Base-by-base conservation (phyloP, 2,113 vertebrate species). In the Pelvicachromis taeniatus region DNA sequence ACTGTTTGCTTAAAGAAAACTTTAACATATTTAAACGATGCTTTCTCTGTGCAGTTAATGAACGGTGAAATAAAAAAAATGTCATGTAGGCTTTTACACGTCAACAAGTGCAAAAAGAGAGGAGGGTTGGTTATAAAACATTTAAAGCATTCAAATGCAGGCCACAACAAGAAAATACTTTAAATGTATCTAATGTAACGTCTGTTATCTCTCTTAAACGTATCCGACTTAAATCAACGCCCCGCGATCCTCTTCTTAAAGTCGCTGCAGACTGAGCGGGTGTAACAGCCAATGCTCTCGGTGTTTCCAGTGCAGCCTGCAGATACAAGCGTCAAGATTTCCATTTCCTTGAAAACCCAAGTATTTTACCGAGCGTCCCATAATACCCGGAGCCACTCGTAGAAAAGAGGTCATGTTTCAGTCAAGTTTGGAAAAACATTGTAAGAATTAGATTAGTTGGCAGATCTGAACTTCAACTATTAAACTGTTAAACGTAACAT, bases 301-400 rank as follows among this genome's bases (percentile, higher is more conserved):
- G 40, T 29, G 14, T 19, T 73, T 73, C 68, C 68, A 48, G 12
- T 31, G 42, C 10, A 73, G 68, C 16, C 16, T 73, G 68, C 9
- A 19, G 14, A 50, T 19, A 48, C 42, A 7, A 29, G 14, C 4
- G 1, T 50, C 65, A 48, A 29, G 9, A 48, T 17, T 73, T 73
- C 65, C 40, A 48, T 73, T 73, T 73, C 23, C 23, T 73, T 48
- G 11, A 70, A 70, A 70, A 11, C 38, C 65, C 65, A 73, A 48
- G 9, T 29, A 29, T 73, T 70, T 48, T 73, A 9, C 42, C 26
- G 31, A 31, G 4, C 4, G 29, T 75, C 6, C 68, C 0, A 6
- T 29, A 16, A 16, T 14, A 58, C 26, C 13, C 4, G 21, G 1
- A n/a, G 23, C 19, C 45, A 33, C 45, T 31, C 26, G 52, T 12